Conservation (phyloP, 2,113 vertebrate genomes). For the Equus przewalskii region DNA sequence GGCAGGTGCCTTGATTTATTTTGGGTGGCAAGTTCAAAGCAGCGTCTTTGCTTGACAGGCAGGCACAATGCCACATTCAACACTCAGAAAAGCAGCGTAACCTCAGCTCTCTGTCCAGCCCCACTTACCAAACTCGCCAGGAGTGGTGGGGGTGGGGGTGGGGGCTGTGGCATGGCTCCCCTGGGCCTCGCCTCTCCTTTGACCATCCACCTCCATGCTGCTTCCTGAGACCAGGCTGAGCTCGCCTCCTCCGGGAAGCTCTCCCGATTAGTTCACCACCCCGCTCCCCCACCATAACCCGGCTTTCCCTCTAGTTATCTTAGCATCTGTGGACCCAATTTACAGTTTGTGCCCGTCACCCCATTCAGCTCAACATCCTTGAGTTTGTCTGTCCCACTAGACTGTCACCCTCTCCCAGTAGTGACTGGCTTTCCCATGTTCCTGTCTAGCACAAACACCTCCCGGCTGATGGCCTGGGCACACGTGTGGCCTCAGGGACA, state of each 20-base stretch:
- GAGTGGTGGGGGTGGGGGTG: not conserved
- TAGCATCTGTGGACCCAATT: not conserved
- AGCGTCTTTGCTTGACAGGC: not conserved
- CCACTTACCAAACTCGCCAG: no score
- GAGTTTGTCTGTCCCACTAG: not conserved
- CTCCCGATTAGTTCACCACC: no score
- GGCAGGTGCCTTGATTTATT: not conserved
- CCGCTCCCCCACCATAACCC: no score
- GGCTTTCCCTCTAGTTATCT: not conserved
- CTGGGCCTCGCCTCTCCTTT: not conserved
- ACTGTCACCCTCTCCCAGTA: not conserved
- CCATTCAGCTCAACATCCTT: not conserved
- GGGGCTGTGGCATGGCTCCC: no score
- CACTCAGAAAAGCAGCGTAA: not conserved
- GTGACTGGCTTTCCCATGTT: not conserved
- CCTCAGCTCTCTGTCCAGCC: not conserved
- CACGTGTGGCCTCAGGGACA: not conserved
- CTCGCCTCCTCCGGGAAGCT: not conserved
- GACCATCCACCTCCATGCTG: not conserved
- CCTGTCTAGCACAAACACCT: not conserved
- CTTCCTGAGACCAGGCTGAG: not conserved
- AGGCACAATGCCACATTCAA: rapidly evolving
- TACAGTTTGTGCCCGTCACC: no score
- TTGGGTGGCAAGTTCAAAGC: rapidly evolving
- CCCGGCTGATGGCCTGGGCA: rapidly evolving